Evolutionary conservation across 2,113 vertebrate species (phyloP), one percentile per base, ranked within the genome.

Genomic region (Dinomys branickii): DNA sequence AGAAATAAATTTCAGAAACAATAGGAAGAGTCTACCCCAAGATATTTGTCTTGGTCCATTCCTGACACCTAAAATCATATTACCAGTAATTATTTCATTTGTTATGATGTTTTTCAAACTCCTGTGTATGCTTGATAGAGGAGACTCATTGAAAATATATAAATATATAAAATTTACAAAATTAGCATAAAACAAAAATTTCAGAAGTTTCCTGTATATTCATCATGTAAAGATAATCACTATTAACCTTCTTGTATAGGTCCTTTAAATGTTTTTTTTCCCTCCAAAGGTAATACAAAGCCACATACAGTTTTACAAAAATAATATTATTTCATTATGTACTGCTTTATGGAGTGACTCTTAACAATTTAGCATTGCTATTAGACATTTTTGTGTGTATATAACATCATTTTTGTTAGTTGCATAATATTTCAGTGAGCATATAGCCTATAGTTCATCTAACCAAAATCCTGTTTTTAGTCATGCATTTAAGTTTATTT

Each of bases 401-500:
- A 58, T 88, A 82, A 59, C 44, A 88, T 88, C 50, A 44, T 93
- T 96, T 96, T 95, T 95, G 92, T 94, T 85, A 71, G 85, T 88
- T 91, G 61, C 28, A 38, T 96, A 93, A 91, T 96, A 90, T 93
- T 95, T 91, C 83, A 73, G 69, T 47, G 12, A 92, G 12, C 24
- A 4, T 52, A 78, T 96, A 83, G 85, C 12, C 82, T 90, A 73
- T 92, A 86, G 44, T 61, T 93, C 47, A 89, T 88, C 94, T 89
- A 94, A 82, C 28, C 54, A 96, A 87, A 94, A 30, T 58, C 19
- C 5, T 91, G 4, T 65, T 94, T 91, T 86, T 87, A 84, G 88
- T 93, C 20, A 19, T 35, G 59, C 20, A 81, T 94, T 95, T 90
- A 92, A 81, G 26, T 94, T 94, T 89, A 47, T 82, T 95, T 91